phyloP scores from a whole-genome alignment of 1,140 invertebrate species.

The Linepithema humile region DNA sequence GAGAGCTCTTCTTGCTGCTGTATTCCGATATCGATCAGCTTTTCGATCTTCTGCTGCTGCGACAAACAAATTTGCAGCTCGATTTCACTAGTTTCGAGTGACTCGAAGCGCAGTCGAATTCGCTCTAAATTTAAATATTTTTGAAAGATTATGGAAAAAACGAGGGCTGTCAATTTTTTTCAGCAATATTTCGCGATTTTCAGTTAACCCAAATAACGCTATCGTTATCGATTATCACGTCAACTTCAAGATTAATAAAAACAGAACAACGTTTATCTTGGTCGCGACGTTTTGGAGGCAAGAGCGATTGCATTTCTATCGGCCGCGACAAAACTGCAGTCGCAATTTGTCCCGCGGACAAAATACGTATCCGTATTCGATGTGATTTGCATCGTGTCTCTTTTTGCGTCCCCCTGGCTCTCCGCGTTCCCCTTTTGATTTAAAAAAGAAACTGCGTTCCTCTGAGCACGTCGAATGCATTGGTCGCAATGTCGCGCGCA shows the following conservation, averaged over 20 bases:
- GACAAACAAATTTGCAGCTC: slow-evolving; percentile 19
- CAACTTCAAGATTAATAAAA: background rate
- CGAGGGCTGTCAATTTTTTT: background rate
- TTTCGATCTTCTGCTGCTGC: slow-evolving; percentile 25
- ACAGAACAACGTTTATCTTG: background rate
- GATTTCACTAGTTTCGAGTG: slow-evolving; percentile 22
- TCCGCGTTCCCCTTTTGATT: background rate
- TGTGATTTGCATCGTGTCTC: slow-evolving; percentile 36
- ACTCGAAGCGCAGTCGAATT: background rate
- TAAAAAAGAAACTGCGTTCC: slow-evolving; percentile 40
- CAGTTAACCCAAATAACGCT: background rate
- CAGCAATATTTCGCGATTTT: background rate
- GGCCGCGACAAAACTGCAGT: slow-evolving; percentile 16
- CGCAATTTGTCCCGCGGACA: slow-evolving; percentile 29
- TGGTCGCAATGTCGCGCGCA: slow-evolving; percentile 6
- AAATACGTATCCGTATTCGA: slow-evolving; percentile 45
- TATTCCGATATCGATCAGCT: slow-evolving; percentile 26
- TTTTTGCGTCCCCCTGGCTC: background rate
- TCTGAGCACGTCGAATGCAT: slow-evolving; percentile 29
- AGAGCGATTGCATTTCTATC: slow-evolving; percentile 22
- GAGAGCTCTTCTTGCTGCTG: slow-evolving; percentile 6
- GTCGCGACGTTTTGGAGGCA: background rate
- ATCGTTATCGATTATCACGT: background rate
- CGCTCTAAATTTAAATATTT: background rate
- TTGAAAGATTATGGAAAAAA: background rate